phyloP scores from a whole-genome alignment of 1,140 invertebrate genomes.

The Pararge aegeria region DNA sequence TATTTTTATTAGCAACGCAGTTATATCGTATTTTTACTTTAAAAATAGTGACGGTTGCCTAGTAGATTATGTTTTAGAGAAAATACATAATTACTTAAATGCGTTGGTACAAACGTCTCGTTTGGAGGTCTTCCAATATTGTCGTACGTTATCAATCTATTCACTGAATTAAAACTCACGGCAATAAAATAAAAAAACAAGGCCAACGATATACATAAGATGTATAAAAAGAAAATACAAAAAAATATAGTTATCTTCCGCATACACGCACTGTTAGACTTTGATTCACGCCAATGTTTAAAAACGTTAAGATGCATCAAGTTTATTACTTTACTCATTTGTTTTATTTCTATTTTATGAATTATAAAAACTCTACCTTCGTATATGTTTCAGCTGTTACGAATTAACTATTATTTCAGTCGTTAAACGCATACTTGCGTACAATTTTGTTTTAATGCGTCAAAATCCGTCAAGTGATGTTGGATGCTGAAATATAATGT shows the following conservation, averaged over 20 bases:
- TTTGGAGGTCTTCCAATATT: constrained; percentile 70
- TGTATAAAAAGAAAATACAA: background rate
- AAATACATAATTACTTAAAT: constrained; percentile 71
- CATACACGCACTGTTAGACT: background rate
- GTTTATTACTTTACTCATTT: background rate
- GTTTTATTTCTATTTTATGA: constrained; percentile 1
- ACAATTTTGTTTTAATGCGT: background rate
- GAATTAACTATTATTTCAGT: background rate
- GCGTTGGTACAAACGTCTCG: constrained; percentile 52
- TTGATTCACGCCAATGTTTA: background rate
- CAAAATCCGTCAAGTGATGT: too few species aligned
- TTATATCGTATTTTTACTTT: constrained; percentile 15
- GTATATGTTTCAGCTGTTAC: background rate
- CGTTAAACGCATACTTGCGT: too few species aligned
- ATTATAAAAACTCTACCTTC: background rate
- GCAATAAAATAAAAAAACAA: constrained; percentile 27
- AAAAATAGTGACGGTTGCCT: constrained; percentile 59
- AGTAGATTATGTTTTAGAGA: constrained; percentile 49
- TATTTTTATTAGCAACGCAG: background rate
- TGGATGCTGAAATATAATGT: background rate
- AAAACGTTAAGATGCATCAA: background rate
- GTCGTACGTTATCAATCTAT: constrained; percentile 50
- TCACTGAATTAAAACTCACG: constrained; percentile 63
- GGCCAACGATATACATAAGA: background rate
- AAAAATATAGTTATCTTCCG: background rate